Base-by-base conservation (phyloP, 2,888 invertebrate genomes). In the Phrixothrix hirtus region DNA sequence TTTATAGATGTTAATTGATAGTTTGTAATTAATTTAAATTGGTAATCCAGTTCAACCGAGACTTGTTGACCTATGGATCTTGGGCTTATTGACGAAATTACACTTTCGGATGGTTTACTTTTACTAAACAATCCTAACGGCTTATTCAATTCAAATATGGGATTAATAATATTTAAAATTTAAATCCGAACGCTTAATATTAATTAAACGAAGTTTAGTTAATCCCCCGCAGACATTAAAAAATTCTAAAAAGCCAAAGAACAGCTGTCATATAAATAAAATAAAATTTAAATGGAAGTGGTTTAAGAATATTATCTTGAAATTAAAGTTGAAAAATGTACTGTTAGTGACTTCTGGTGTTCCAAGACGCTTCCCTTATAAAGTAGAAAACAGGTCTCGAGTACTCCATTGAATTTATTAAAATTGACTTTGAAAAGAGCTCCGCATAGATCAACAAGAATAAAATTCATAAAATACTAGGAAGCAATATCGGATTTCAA, bases 1-100 rank as follows among this genome's bases (percentile, higher is more conserved):
- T 36, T 36, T 36, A 17, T 31, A n/a, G 14, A 38, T n/a, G 29
- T 27, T 38, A 38, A 38, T 38, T 38, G 29, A 26, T 38, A 25
- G 38, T 38, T 29, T 36, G 14, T 21, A 30, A 31, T 31, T 29
- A 41, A 41, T 31, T 10, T 29, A 41, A 27, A 41, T 31, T 31
- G n/a, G 1, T 31, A 41, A 41, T 41, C 38, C n/a, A 10, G 38
- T 38, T 38, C 15, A 13, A 26, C n/a, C 13, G 27, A 25, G 26
- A 10, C 30, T 41, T 41, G 41, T 31, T 41, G 31, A 41, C 30
- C 16, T n/a, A 12, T 30, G 41, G 30, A 30, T 41, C 29, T 29
- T 38, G 11, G 21, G 30, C n/a, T n/a, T 41, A 41, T 16, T 41
- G 31, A 31, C 30, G 30, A 41, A 31, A 30, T 21, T 21, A 21